Base-by-base conservation (phyloP, 1,140 invertebrate genomes). In the Camponotus floridanus region DNA sequence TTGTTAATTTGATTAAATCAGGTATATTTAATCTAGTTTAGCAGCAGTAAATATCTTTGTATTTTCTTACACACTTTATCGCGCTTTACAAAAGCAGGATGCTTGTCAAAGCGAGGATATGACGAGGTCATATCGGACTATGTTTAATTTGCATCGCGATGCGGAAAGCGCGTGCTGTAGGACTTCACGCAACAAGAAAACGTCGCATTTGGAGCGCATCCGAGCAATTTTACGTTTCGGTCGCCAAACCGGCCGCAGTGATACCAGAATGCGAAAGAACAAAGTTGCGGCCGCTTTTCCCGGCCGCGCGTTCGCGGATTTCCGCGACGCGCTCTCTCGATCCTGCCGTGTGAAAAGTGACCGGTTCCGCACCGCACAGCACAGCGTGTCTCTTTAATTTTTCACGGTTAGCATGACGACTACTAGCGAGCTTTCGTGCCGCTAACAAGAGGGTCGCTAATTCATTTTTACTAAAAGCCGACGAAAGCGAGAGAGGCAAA, bases 131-230 rank as follows among this genome's bases (percentile, higher is more conserved):
- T 26, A 18, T 57, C 45, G 7, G n/a, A 67, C 1, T 62, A 9
- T 4, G 3, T 80, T 33, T 59, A n/a, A 79, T 57, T 70, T 15
- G 45, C 18, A n/a, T 51, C 45, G 45, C 18, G 68, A 71, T 33
- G 48, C 45, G 48, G 1, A 36, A 36, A 51, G 48, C 11, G 8
- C 45, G 64, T 57, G 31, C 13, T 18, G 9, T 39, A 55, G 21
- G 15, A 67, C 31, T 67, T 79, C 3, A 33, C 39, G 21, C 57
- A 7, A 11, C 3, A 67, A 31, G 45, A 26, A 4, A 79, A 51
- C n/a, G 31, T 9, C 42, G 33, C 45, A 79, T 79, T 68, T 79
- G 33, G 76, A 80, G 64, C 76, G 64, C 64, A 57, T 70, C 64
- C 33, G 64, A 80, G n/a, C 21, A 68, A 80, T 71, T 80, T 71